phyloP scores from a whole-genome alignment of 2,797 vertebrate species.

The Oryzias dopingdopingensis region DNA sequence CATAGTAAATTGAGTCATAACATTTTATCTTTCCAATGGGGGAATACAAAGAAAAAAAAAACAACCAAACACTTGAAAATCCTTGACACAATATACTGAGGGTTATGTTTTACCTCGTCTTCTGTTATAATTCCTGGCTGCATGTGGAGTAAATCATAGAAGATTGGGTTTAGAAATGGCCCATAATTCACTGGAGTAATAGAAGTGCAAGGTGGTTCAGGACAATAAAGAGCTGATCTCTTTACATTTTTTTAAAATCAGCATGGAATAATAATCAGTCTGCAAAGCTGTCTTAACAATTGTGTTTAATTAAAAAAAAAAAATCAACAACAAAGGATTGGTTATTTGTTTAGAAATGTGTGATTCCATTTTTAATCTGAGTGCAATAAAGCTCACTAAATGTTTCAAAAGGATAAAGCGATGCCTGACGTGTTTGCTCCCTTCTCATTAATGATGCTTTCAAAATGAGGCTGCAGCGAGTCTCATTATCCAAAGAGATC shows the following conservation, averaged over 20 bases:
- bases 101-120: conserved; percentile 92
- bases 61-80: conserved; percentile 8
- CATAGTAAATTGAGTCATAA: conserved; percentile 17
- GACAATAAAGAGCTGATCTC: conserved; percentile 15
- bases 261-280: conserved; percentile 23
- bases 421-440: neutral
- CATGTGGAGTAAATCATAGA: conserved; percentile 85
- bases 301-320: neutral
- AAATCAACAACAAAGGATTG: neutral
- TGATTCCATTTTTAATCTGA: neutral
- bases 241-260: conserved; percentile 19
- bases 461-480: conserved; percentile 5
- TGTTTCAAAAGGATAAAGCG: neutral
- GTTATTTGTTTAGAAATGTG: neutral
- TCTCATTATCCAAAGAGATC: conserved; percentile 5
- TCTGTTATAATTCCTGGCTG: conserved; percentile 99
- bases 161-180: conserved; percentile 73
- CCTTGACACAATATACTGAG: conserved; percentile 16
- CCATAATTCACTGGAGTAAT: conserved; percentile 27
- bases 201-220: conserved; percentile 33
- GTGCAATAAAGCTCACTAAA: neutral
- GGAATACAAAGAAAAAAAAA: conserved; percentile 7
- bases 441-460: conserved; percentile 5
- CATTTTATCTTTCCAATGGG: conserved; percentile 16
- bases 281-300: neutral